Evolutionary conservation across 2,888 invertebrate species (phyloP).

Genomic region (Anthophora plumipes): DNA sequence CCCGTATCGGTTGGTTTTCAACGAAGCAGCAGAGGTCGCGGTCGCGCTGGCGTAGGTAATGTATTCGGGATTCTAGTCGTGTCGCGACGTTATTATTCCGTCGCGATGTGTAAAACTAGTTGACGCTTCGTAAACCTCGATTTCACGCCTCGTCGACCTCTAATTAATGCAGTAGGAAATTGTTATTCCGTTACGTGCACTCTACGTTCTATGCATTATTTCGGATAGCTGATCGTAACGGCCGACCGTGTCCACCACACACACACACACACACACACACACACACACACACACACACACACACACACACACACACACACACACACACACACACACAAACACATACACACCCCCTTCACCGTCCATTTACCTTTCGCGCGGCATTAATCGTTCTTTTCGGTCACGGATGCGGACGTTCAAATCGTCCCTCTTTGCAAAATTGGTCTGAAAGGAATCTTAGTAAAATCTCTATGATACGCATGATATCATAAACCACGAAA

Average conservation of each 20-base stretch:
- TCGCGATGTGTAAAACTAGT: slow-evolving; percentile 69
- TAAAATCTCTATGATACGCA: slow-evolving; percentile 23
- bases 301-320: neutral
- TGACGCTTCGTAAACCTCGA: slow-evolving; percentile 69
- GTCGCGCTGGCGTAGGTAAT: slow-evolving; percentile 49
- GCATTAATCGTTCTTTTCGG: slow-evolving; percentile 40
- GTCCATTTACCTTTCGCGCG: slow-evolving; percentile 37
- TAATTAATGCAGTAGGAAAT: slow-evolving; percentile 72
- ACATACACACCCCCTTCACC: slow-evolving; percentile 41
- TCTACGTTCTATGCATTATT: slow-evolving; percentile 62
- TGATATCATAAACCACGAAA: too few species aligned
- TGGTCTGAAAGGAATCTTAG: neutral
- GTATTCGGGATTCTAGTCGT: slow-evolving; percentile 63
- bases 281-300: neutral
- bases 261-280: neutral
- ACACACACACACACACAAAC: neutral
- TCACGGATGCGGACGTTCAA: slow-evolving; percentile 11
- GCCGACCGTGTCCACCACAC: slow-evolving; percentile 23
- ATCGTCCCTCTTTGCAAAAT: neutral
- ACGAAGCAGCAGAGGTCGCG: slow-evolving; percentile 39
- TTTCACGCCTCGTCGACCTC: slow-evolving; percentile 72
- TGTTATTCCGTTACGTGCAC: slow-evolving; percentile 68
- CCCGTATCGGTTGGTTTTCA: slow-evolving; percentile 47
- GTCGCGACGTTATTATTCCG: slow-evolving; percentile 67
- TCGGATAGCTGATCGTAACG: slow-evolving; percentile 56